Evolutionary conservation across 2,888 invertebrate genomes (phyloP).

Genomic region (Lepetodrilus schrolli): DNA sequence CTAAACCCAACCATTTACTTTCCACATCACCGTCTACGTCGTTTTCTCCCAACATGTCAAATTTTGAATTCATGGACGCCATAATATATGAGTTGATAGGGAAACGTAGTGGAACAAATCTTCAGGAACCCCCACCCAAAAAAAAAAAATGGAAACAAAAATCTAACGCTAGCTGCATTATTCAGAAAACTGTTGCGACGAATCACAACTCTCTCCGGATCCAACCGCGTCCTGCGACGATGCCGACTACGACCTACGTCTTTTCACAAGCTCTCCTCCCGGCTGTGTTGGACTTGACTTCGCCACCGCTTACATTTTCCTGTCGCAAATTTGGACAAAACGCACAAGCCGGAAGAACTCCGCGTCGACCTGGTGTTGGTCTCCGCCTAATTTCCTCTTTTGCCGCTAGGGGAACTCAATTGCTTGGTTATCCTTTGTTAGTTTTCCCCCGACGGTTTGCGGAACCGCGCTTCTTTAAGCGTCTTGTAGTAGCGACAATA

Average conservation of each 20-base stretch:
- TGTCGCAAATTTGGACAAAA: conserved; percentile 18
- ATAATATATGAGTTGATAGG: too few species aligned
- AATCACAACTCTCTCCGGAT: background rate
- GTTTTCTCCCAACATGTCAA: too few species aligned
- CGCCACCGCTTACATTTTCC: conserved; percentile 1
- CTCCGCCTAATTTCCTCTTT: conserved; percentile 29
- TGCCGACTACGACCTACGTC: background rate
- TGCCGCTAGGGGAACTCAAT: conserved; percentile 26
- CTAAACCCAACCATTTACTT: too few species aligned
- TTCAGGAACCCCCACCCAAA: too few species aligned
- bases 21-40: too few species aligned
- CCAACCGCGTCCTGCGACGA: background rate
- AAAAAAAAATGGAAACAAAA: too few species aligned
- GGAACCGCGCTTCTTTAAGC: background rate
- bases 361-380: background rate
- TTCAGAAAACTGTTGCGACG: background rate
- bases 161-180: conserved; percentile 16
- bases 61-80: too few species aligned
- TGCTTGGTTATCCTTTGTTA: conserved; percentile 25
- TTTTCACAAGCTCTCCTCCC: background rate
- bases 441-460: background rate
- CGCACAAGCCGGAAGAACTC: conserved; percentile 25
- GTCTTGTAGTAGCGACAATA: conserved; percentile 6
- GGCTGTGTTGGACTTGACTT: background rate
- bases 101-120: too few species aligned